Evolutionary conservation across 2,888 invertebrate genomes (phyloP).

Genomic region (Diabrotica balteata): DNA sequence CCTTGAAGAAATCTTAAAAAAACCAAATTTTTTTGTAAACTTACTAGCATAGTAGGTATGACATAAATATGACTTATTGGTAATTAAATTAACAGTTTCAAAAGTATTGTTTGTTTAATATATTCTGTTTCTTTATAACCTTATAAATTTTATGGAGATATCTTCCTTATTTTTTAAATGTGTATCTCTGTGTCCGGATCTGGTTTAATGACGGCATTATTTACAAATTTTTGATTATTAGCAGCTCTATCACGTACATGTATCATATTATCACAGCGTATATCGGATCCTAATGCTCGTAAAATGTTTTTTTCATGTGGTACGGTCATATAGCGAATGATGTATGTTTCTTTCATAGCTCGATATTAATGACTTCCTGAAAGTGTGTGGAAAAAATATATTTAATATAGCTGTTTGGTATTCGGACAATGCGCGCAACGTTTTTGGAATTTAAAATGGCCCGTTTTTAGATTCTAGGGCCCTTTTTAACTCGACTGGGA

Average conservation of each 20-base stretch:
- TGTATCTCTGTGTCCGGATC: no score
- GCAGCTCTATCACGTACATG: slow-evolving; percentile 19
- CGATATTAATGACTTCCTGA: slow-evolving; percentile 33
- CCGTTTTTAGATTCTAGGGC: slow-evolving; percentile 7
- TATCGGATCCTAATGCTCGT: slow-evolving; percentile 19
- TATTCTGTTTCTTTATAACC: no score
- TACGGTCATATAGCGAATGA: slow-evolving; percentile 20
- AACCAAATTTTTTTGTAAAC: no score
- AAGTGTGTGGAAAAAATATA: slow-evolving; percentile 28
- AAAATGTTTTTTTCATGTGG: slow-evolving; percentile 32
- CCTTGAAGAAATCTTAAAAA: no score
- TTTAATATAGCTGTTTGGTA: slow-evolving; percentile 27
- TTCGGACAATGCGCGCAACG: slow-evolving; percentile 24
- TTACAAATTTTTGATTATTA: slow-evolving; percentile 22
- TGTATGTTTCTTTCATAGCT: slow-evolving; percentile 29
- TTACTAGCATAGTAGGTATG: no score
- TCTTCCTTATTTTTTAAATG: no score
- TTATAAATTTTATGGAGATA: no score
- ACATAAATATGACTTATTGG: no score
- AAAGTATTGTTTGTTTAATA: no score
- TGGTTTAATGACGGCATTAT: not conserved
- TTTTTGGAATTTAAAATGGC: slow-evolving; percentile 32
- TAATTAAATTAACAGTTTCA: no score
- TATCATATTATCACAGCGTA: slow-evolving; percentile 25
- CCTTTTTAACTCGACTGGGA: slow-evolving; percentile 9